Base-by-base conservation (phyloP, 2,888 invertebrate species). In the Fissipunctia ypsillon region DNA sequence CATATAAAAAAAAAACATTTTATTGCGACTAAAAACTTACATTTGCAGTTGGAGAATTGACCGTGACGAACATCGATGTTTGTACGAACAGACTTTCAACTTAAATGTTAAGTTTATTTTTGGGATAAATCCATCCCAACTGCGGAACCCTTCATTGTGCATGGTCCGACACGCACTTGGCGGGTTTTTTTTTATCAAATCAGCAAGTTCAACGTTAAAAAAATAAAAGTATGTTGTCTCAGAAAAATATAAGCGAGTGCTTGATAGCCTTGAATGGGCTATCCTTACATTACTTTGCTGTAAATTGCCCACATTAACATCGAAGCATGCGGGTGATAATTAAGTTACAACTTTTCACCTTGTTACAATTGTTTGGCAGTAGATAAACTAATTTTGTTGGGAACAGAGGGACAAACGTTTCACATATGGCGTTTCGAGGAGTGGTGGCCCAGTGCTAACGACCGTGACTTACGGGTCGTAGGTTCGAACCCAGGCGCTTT, bases 321-420 rank as follows among this genome's bases (percentile, higher is more conserved):
- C 25, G 35, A 28, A 14, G 0, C 19, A 80, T 83, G 52, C 69
- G 80, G 80, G 83, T 59, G 69, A 79, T 79, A 64, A 54, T 70
- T 25, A 10, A 35, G 43, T 83, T 79, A 73, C 74, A 63, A 69
- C 57, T 79, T 73, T 56, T 69, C 69, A 69, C 80, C 69, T 83
- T 79, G 80, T 61, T 57, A 78, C 28, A 43, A 41, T 64, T 67
- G 14, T 38, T 63, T 41, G 48, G 41, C 0, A 45, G 25, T 22
- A 31, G 57, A 70, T 76, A 59, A 52, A 50, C 7, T 35, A 25
- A 31, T 16, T 48, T 59, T 35, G 12, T 43, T 74, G 22, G 22
- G 31, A 48, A 50, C 31, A 16, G 7, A 57, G n/a, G n/a, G 38
- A 22, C 12, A 35, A 70, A 45, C 6, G 1, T 67, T 50, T 43